A percentile compares a stretch with the other conserved stretches of the same genome.
phyloP scores from a whole-genome alignment of 2,888 invertebrate genomes.

The Watsonalla binaria region DNA sequence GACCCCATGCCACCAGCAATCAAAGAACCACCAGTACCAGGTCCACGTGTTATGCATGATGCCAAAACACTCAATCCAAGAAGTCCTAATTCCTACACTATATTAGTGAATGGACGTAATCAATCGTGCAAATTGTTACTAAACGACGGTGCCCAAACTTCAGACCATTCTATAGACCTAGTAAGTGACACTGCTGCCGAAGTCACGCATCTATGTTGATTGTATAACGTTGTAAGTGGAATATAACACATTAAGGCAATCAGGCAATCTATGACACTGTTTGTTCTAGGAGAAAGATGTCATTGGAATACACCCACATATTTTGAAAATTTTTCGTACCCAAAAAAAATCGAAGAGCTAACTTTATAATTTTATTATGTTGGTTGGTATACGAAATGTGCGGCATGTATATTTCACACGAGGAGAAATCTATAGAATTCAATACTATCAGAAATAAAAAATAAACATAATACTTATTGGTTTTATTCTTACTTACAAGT shows the following conservation, averaged over 20 bases:
- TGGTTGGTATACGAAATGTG: no score
- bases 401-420: no score
- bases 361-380: no score
- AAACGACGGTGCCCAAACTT: conserved; percentile 43
- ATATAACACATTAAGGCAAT: conserved; percentile 2
- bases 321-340: conserved; percentile 47
- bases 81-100: neutral
- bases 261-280: conserved; percentile 6
- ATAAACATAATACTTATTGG: conserved; percentile 17
- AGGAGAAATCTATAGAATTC: no score
- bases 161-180: conserved; percentile 46
- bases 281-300: conserved; percentile 31
- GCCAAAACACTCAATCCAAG: neutral
- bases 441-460: neutral
- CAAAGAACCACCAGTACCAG: neutral
- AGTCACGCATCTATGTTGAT: conserved; percentile 11
- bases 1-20: neutral
- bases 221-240: conserved; percentile 5
- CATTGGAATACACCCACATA: conserved; percentile 21
- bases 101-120: neutral
- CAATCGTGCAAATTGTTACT: conserved; percentile 8
- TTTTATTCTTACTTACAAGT: conserved; percentile 25
- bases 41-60: neutral
- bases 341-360: conserved; percentile 29
- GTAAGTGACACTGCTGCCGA: conserved; percentile 32